Conservation (phyloP, 1,140 invertebrate genomes). For the Orius insidiosus region DNA sequence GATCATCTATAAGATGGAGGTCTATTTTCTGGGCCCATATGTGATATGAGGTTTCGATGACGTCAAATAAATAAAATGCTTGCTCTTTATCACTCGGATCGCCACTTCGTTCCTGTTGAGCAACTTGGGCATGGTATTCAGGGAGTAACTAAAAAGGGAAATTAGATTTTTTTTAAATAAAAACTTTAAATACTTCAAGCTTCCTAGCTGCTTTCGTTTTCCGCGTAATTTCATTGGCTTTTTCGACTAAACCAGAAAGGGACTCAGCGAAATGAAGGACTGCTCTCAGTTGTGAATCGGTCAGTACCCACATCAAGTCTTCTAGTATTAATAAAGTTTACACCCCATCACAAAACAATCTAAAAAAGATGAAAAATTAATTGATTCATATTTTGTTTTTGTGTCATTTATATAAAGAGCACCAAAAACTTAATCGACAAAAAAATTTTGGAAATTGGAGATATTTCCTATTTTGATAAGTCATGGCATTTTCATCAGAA, state of each 20-base stretch:
- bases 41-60: slow-evolving; percentile 95
- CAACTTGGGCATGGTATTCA: slow-evolving; percentile 61
- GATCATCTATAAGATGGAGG: slow-evolving; percentile 93
- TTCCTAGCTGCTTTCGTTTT: slow-evolving; percentile 79
- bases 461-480: no score
- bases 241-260: slow-evolving; percentile 64
- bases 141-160: slow-evolving; percentile 46
- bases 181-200: slow-evolving; percentile 44
- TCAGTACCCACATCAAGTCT: slow-evolving; percentile 94
- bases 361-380: slow-evolving; percentile 24
- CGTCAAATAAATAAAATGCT: slow-evolving; percentile 79
- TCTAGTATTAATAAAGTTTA: slow-evolving; percentile 83
- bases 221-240: slow-evolving; percentile 62
- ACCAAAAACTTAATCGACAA: no score
- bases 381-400: no score
- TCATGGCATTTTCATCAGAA: no score
- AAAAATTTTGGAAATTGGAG: no score
- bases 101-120: slow-evolving; percentile 38
- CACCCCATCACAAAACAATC: slow-evolving; percentile 89
- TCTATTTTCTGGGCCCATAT: slow-evolving; percentile 86
- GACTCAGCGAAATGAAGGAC: slow-evolving; percentile 88
- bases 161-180: slow-evolving; percentile 9
- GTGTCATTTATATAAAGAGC: no score
- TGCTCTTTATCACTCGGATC: slow-evolving; percentile 33
- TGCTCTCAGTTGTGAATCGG: slow-evolving; percentile 89